These are phyloP conservation scores for Erpetoichthys calabaricus DNA, from an alignment of 2,797 vertebrate genomes.

Conservation along the genomic window DNA sequence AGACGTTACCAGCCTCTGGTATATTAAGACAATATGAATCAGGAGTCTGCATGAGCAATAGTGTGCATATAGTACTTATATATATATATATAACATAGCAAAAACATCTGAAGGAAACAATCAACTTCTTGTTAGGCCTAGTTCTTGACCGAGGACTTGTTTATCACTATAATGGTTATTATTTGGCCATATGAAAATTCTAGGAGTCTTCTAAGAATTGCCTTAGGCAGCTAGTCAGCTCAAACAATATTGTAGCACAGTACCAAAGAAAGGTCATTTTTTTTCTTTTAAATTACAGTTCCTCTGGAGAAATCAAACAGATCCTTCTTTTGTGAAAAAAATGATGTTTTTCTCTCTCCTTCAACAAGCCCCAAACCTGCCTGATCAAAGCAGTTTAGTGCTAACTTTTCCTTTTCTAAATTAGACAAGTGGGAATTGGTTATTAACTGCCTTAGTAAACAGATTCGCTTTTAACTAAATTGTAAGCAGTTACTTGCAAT, in stretches of 20 bases:
- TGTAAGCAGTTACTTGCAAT: not conserved
- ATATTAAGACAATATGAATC: no score
- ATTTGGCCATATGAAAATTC: slow-evolving; percentile 18
- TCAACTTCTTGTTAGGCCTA: not conserved
- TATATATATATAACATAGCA: no score
- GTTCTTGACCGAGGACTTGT: slow-evolving; percentile 15
- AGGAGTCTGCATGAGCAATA: no score
- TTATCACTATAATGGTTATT: slow-evolving; percentile 19
- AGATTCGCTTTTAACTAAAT: not conserved
- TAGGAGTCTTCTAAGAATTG: slow-evolving; percentile 22
- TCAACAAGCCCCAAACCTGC: slow-evolving; percentile 32
- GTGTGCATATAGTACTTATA: no score
- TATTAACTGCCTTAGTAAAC: not conserved
- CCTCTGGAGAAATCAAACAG: slow-evolving; percentile 54
- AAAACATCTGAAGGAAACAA: not conserved
- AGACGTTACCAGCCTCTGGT: no score
- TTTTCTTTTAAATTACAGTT: slow-evolving; percentile 18
- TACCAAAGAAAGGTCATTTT: slow-evolving; percentile 9
- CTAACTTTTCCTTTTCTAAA: slow-evolving; percentile 30
- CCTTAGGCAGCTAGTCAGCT: slow-evolving; percentile 16
- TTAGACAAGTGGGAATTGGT: slow-evolving; percentile 13
- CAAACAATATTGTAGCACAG: slow-evolving; percentile 18
- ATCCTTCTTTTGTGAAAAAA: slow-evolving; percentile 39
- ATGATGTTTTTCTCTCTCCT: slow-evolving; percentile 28
- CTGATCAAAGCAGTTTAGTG: slow-evolving; percentile 37